phyloP scores from a whole-genome alignment of 2,113 vertebrate genomes.

The Chlamydotis undulata region DNA sequence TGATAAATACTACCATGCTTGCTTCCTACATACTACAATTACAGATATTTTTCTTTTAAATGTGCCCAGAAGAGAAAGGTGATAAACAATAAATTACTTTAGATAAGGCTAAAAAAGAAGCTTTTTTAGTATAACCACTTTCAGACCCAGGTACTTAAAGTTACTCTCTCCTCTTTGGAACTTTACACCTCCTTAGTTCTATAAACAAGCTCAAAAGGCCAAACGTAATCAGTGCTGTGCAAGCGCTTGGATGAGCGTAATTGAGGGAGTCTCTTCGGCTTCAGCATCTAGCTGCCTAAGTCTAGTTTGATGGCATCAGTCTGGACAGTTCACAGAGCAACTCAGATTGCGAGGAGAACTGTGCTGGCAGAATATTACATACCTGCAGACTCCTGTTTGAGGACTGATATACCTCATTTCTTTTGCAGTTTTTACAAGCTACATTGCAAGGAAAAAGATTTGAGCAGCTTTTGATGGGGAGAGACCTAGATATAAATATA shows the following conservation, averaged over 20 bases:
- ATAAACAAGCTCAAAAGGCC: not conserved
- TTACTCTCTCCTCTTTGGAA: not conserved
- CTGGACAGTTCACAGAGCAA: not conserved
- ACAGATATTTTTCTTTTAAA: not conserved
- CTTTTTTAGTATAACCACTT: not conserved
- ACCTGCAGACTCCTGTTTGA: not conserved
- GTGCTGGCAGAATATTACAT: not conserved
- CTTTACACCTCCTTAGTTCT: not conserved
- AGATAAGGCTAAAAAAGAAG: not conserved
- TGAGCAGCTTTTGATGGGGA: not conserved
- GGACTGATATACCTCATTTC: not conserved
- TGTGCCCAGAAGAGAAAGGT: not conserved
- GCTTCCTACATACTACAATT: not conserved
- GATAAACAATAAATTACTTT: not conserved
- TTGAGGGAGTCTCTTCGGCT: not conserved
- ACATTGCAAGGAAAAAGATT: not conserved
- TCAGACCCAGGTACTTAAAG: not conserved
- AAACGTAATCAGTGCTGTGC: not conserved
- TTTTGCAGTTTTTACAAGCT: not conserved
- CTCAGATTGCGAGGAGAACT: not conserved
- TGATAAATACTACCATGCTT: not conserved
- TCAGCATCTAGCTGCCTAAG: not conserved
- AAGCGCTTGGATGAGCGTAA: not conserved
- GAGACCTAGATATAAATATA: not conserved
- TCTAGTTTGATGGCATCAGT: not conserved